phyloP scores from a whole-genome alignment of 2,888 invertebrate genomes.

The Melanophora roralis region DNA sequence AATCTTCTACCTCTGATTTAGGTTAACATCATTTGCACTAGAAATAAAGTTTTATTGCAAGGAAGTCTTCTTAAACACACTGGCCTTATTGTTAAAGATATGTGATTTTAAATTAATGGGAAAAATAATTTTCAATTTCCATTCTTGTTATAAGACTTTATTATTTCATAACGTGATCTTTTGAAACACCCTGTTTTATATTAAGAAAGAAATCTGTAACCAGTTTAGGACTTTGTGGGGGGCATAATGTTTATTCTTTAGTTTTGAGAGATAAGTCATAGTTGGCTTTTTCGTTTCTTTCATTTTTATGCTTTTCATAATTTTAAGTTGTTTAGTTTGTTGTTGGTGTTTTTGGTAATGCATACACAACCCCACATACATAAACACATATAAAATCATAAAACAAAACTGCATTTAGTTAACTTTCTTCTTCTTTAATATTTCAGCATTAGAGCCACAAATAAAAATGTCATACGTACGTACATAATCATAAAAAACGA shows the following conservation, averaged over 20 bases:
- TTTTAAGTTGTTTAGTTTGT: neutral
- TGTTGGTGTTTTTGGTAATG: neutral
- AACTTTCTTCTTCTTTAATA: slow-evolving; percentile 24
- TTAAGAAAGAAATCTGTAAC: too few relatives aligned
- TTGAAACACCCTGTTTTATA: too few relatives aligned
- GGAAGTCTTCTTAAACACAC: too few relatives aligned
- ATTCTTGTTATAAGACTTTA: too few relatives aligned
- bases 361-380: neutral
- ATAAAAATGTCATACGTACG: neutral
- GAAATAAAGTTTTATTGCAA: too few relatives aligned
- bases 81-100: too few relatives aligned
- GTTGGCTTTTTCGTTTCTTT: slow-evolving; percentile 1
- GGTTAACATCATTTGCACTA: too few relatives aligned
- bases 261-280: slow-evolving; percentile 43
- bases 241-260: slow-evolving; percentile 39
- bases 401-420: slow-evolving; percentile 39
- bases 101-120: too few relatives aligned
- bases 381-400: neutral
- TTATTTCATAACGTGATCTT: too few relatives aligned
- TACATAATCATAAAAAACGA: too few relatives aligned
- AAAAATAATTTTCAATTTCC: too few relatives aligned
- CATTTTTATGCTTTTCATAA: neutral
- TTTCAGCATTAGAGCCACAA: neutral
- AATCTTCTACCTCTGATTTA: too few relatives aligned
- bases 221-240: neutral